These are phyloP conservation scores for Patella depressa DNA, from an alignment of 2,888 invertebrate species.

Conservation along the genomic window DNA sequence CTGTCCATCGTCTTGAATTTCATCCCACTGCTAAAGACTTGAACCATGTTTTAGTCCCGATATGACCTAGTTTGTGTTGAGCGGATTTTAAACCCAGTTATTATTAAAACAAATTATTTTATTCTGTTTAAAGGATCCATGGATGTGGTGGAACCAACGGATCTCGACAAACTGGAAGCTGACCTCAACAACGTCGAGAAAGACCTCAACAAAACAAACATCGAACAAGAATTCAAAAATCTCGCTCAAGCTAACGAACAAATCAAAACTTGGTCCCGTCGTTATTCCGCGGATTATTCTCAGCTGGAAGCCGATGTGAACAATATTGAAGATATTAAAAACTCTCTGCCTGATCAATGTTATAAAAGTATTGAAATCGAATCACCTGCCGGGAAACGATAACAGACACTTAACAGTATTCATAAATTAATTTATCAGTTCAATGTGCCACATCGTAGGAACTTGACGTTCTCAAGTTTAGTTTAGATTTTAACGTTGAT, in stretches of 20 bases:
- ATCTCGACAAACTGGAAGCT: constrained; percentile 69
- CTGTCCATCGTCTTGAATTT: too few relatives aligned
- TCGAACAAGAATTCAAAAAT: constrained; percentile 58
- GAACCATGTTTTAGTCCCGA: too few relatives aligned
- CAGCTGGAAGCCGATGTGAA: constrained; percentile 60
- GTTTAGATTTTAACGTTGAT: too few relatives aligned
- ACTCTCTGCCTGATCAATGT: constrained; percentile 65
- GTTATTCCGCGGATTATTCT: constrained; percentile 56
- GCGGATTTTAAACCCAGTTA: too few relatives aligned
- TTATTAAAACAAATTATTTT: too few relatives aligned
- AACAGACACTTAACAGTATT: not conserved
- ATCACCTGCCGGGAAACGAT: constrained; percentile 29
- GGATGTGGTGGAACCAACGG: constrained; percentile 52
- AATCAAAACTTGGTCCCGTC: constrained; percentile 47
- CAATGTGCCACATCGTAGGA: not conserved
- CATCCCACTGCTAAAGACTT: too few relatives aligned
- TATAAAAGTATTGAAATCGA: constrained; percentile 63
- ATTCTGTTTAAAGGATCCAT: constrained; percentile 42
- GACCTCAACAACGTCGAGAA: constrained; percentile 66
- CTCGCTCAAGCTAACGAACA: constrained; percentile 49
- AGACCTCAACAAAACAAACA: constrained; percentile 53
- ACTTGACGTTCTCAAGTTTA: too few relatives aligned
- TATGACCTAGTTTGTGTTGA: too few relatives aligned
- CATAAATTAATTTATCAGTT: not conserved
- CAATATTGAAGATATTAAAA: constrained; percentile 65